Conservation (phyloP, 2,113 vertebrate genomes). For the Nothobranchius kuhntae region DNA sequence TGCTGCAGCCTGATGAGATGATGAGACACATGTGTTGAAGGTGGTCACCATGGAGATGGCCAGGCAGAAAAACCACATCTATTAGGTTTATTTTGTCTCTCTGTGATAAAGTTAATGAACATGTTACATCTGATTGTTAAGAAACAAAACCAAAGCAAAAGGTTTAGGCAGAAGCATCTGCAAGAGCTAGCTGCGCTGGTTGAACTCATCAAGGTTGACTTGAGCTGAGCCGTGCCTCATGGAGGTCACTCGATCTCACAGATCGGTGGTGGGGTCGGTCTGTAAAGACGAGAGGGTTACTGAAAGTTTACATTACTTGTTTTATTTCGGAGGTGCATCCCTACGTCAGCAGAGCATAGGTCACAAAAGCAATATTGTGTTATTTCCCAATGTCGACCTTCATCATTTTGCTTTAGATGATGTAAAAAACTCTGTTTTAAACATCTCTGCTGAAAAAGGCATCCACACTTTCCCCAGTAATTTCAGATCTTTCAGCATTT, state of each 20-base stretch:
- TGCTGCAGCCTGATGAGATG: neutral
- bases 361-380: conserved; percentile 7
- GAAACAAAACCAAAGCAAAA: too few relatives aligned
- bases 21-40: neutral
- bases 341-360: neutral
- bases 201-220: too few relatives aligned
- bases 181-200: too few relatives aligned
- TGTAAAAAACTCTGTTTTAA: conserved; percentile 1
- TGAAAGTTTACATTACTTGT: neutral
- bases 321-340: neutral
- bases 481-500: too few relatives aligned
- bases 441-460: neutral
- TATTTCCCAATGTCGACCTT: neutral
- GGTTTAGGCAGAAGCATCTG: too few relatives aligned
- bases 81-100: neutral
- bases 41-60: neutral
- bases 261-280: neutral
- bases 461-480: too few relatives aligned
- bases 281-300: neutral
- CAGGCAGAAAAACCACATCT: neutral
- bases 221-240: too few relatives aligned
- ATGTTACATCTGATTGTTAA: neutral
- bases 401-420: neutral
- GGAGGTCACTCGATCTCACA: too few relatives aligned
- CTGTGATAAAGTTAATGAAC: neutral